Conservation (phyloP, 2,888 invertebrate species). For the Lysandra bellargus region DNA sequence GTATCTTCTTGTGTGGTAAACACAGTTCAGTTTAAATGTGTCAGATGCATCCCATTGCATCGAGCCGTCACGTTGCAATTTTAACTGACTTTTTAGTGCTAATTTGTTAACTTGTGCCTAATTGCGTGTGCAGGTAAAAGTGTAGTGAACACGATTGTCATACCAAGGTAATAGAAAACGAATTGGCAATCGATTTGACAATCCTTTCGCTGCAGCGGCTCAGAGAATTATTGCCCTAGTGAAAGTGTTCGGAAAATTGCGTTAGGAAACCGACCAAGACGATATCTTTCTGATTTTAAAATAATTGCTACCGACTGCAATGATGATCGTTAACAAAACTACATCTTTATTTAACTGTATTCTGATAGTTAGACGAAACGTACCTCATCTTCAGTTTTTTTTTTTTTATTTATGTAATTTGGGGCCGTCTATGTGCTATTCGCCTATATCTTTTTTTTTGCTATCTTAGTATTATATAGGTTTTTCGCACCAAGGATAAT, state of each 20-base stretch:
- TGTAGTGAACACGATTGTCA: conserved; percentile 25
- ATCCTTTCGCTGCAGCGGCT: conserved; percentile 27
- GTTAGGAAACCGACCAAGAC: conserved; percentile 61
- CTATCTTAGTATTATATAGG: no score
- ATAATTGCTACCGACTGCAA: neutral
- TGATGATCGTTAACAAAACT: no score
- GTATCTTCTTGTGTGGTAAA: neutral
- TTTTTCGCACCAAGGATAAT: no score
- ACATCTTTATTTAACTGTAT: no score
- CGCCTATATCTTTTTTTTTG: no score
- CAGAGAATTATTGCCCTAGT: conserved; percentile 45
- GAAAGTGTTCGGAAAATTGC: conserved; percentile 64
- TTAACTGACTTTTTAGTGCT: neutral
- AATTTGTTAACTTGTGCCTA: neutral
- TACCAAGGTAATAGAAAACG: conserved; percentile 17
- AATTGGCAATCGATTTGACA: conserved; percentile 22
- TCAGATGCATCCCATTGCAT: neutral
- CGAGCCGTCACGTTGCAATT: neutral
- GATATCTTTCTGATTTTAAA: conserved; percentile 48
- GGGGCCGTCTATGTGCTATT: no score
- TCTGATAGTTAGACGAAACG: no score
- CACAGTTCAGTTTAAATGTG: neutral
- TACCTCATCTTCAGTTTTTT: no score
- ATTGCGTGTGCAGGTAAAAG: conserved; percentile 10
- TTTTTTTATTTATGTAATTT: no score